phyloP scores from a whole-genome alignment of 2,888 invertebrate genomes.

The Lissocephala sabroskyi region DNA sequence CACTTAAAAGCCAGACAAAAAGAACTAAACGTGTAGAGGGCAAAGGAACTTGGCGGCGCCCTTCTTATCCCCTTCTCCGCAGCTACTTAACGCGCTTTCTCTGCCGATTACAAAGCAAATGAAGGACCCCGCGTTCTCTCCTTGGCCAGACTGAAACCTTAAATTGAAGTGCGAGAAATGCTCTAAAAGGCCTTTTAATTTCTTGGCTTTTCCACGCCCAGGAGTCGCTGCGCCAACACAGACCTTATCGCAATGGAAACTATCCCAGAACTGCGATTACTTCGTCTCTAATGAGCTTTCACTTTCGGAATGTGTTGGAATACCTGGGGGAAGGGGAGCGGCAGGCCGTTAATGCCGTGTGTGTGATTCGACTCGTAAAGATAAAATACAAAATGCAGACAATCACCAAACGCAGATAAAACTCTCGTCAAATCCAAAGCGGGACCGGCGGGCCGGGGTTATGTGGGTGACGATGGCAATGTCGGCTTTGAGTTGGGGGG shows the following conservation, averaged over 20 bases:
- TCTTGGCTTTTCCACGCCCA: slow-evolving; percentile 37
- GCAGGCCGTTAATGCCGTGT: slow-evolving; percentile 15
- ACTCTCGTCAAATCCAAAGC: slow-evolving; percentile 29
- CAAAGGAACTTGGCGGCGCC: no score
- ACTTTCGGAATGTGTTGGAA: slow-evolving; percentile 46
- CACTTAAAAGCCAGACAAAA: slow-evolving; percentile 45
- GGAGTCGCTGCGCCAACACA: background rate
- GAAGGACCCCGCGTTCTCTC: no score
- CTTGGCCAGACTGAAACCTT: no score
- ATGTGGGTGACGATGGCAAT: slow-evolving; percentile 12
- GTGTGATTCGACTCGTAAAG: slow-evolving; percentile 56
- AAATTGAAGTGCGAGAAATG: slow-evolving; percentile 21
- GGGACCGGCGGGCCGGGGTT: slow-evolving; percentile 1
- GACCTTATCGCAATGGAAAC: slow-evolving; percentile 19
- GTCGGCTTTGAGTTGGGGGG: slow-evolving; percentile 5
- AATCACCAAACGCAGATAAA: slow-evolving; percentile 13
- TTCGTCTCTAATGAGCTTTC: slow-evolving; percentile 49
- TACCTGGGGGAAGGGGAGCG: slow-evolving; percentile 17
- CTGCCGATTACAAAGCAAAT: slow-evolving; percentile 35
- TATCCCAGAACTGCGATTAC: no score
- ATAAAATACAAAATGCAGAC: slow-evolving; percentile 44
- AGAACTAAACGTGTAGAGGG: slow-evolving; percentile 31
- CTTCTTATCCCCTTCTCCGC: no score
- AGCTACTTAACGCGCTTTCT: slow-evolving; percentile 45
- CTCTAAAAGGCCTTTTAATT: slow-evolving; percentile 15